Conservation (phyloP, 2,888 invertebrate genomes). For the Agrotis exclamationis region DNA sequence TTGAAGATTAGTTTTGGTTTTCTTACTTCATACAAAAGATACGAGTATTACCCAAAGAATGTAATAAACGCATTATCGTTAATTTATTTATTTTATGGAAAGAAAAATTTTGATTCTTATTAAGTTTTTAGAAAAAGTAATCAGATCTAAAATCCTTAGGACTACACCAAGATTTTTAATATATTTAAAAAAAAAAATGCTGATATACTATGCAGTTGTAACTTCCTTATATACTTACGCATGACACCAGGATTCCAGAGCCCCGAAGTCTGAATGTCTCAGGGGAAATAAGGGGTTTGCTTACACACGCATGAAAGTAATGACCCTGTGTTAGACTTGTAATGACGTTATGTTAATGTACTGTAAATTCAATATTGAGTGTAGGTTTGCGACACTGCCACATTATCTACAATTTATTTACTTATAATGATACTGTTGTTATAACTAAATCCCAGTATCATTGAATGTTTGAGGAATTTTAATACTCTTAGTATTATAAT, state of each 20-base stretch:
- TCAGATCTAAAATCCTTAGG: too few species aligned
- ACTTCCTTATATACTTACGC: background rate
- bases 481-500: constrained; percentile 32
- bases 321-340: too few species aligned
- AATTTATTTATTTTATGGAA: too few species aligned
- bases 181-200: too few species aligned
- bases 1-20: background rate
- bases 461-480: constrained; percentile 55
- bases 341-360: too few species aligned
- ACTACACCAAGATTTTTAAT: too few species aligned
- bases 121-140: too few species aligned
- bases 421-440: constrained; percentile 31
- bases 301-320: constrained; percentile 7
- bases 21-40: background rate
- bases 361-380: background rate
- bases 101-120: too few species aligned
- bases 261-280: background rate
- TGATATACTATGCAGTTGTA: too few species aligned
- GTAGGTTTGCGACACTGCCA: background rate
- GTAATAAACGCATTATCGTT: too few species aligned
- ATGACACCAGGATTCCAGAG: background rate
- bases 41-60: too few species aligned
- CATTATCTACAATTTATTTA: constrained; percentile 18
- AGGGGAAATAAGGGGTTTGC: constrained; percentile 26
- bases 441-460: constrained; percentile 17